Evolutionary conservation across 2,888 invertebrate species (phyloP), one percentile per base, ranked within the genome.

Genomic region (Noctua janthe): DNA sequence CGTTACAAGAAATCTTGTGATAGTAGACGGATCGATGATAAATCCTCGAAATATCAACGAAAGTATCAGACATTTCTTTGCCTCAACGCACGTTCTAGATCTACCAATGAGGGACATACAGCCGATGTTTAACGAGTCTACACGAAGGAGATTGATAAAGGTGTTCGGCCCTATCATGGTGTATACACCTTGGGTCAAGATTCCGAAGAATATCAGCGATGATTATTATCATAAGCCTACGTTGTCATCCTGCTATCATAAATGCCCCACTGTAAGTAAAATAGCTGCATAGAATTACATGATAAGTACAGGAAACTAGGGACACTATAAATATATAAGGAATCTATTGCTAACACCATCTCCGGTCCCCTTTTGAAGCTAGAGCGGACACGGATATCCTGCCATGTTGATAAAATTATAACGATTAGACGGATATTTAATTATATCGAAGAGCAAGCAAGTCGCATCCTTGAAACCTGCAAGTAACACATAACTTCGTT

Each of bases 51-150:
- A 95, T 74, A 87, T 95, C 6, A 96, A 95, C 78, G 91, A 94
- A 2, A 94, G 94, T 39, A 92, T 96, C 15, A 92, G 93, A 4
- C 92, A 93, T 49, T 97, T 96, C 84, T 96, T 96, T 80, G 94
- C 94, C 23, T 91, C 94, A 0, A 96, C 96, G 0, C 96, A 96
- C 79, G 86, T 93, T 5, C 90, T 93, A 2, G 93, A 95, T 85
- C 82, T 96, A 35, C 96, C 95, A 0, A 77, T 96, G 23, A 88
- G 84, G 75, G 92, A 94, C 59, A 74, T 94, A 0, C 80, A 87
- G 0, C 85, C 85, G 10, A 80, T 89, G 5, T 62, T 93, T 0
- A 92, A 92, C 70, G 91, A 91, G 39, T 87, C 82, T 6, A 91
- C 94, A 4, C 90, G 96, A 66, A 90, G 94, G 62, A 92, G 90